Evolutionary conservation across 2,113 vertebrate genomes (phyloP).

Genomic region (Sebastes schlegelii): DNA sequence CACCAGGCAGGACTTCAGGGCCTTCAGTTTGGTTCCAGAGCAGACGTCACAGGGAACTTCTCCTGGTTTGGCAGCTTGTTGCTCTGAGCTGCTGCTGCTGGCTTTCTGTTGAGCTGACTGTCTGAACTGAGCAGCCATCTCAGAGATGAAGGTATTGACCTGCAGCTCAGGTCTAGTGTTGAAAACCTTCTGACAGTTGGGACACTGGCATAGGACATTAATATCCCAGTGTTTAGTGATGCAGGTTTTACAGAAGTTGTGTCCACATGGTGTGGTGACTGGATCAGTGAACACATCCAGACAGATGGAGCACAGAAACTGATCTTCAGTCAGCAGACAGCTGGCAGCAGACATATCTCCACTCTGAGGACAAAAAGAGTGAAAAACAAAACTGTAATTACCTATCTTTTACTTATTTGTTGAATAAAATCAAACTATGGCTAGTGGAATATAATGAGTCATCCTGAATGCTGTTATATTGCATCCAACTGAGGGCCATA

Average conservation of each 20-base stretch:
- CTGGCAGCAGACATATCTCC: slow-evolving; percentile 21
- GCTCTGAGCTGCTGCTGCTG: slow-evolving; percentile 23
- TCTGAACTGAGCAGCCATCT: slow-evolving; percentile 16
- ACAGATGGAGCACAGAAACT: slow-evolving; percentile 45
- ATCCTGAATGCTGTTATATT: too few species aligned
- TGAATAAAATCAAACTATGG: too few species aligned
- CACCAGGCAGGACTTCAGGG: too few species aligned
- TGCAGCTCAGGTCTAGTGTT: slow-evolving; percentile 6
- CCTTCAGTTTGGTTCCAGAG: not conserved
- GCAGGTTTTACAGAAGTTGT: slow-evolving; percentile 29
- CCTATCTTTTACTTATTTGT: too few species aligned
- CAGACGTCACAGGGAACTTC: slow-evolving; percentile 17
- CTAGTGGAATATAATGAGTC: too few species aligned
- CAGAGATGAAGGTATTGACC: slow-evolving; percentile 12
- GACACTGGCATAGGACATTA: not conserved
- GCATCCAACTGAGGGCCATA: too few species aligned
- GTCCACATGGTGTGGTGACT: slow-evolving; percentile 19
- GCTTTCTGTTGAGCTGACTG: slow-evolving; percentile 15
- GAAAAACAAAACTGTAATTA: too few species aligned
- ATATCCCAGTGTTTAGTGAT: slow-evolving; percentile 8
- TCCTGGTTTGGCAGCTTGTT: slow-evolving; percentile 5
- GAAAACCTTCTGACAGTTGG: not conserved
- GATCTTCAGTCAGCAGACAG: slow-evolving; percentile 12
- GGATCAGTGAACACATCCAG: slow-evolving; percentile 34
- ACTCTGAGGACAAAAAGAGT: slow-evolving; percentile 6